These are phyloP conservation scores for Clivina fossor DNA, from an alignment of 2,888 invertebrate species.

Conservation along the genomic window DNA sequence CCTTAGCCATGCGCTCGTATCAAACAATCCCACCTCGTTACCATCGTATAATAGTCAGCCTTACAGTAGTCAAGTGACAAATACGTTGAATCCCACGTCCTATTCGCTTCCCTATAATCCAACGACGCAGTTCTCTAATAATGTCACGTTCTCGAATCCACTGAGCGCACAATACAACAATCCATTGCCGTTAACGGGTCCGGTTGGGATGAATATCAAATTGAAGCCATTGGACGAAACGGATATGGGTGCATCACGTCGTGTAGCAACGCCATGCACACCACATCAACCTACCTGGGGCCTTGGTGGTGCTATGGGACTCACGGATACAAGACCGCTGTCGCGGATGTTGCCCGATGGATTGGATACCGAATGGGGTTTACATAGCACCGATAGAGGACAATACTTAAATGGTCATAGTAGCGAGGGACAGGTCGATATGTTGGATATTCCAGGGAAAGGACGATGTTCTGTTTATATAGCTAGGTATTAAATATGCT, in stretches of 20 bases:
- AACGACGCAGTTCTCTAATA: conserved; percentile 49
- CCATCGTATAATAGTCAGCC: conserved; percentile 56
- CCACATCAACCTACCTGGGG: conserved; percentile 49
- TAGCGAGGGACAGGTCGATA: conserved; percentile 76
- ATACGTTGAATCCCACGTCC: conserved; percentile 53
- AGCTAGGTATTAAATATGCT: conserved; percentile 59
- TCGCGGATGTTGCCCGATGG: conserved; percentile 51
- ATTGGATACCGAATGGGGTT: conserved; percentile 51
- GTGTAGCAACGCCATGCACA: conserved; percentile 52
- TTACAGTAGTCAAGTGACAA: conserved; percentile 55
- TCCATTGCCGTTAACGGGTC: conserved; percentile 52
- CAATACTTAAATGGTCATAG: conserved; percentile 50
- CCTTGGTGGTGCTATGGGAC: conserved; percentile 42
- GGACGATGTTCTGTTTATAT: conserved; percentile 92
- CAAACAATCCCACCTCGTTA: conserved; percentile 48
- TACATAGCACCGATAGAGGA: conserved; percentile 45
- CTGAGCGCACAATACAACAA: conserved; percentile 61
- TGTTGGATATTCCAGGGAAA: conserved; percentile 92
- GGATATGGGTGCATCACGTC: conserved; percentile 58
- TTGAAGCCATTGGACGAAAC: conserved; percentile 74
- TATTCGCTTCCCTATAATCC: conserved; percentile 52
- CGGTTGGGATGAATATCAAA: conserved; percentile 64
- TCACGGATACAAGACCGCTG: conserved; percentile 42
- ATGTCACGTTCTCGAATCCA: conserved; percentile 68
- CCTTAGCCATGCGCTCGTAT: conserved; percentile 55